phyloP scores from a whole-genome alignment of 1,140 invertebrate species.

The Phortica variegata region DNA sequence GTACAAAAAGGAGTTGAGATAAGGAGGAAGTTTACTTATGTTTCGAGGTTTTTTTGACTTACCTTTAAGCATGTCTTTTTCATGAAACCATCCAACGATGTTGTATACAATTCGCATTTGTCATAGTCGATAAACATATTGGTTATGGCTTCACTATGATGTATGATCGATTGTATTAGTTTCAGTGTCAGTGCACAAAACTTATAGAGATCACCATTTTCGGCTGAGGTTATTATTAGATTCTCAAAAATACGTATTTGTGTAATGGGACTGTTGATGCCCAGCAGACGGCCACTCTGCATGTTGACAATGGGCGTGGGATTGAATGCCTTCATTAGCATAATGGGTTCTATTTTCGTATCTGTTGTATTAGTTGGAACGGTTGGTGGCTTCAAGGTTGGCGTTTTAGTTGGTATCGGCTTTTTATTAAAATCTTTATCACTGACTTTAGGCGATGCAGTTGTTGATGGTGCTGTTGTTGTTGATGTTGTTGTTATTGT shows the following conservation, averaged over 20 bases:
- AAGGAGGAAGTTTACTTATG: neutral
- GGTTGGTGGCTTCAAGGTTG: too few species aligned
- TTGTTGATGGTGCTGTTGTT: too few species aligned
- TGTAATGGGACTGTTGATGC: conserved; percentile 34
- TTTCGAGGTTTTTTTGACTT: neutral
- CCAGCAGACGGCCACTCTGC: conserved; percentile 25
- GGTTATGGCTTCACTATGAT: conserved; percentile 51
- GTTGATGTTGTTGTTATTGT: too few species aligned
- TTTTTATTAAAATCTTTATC: too few species aligned
- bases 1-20: neutral
- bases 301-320: neutral
- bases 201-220: conserved; percentile 62
- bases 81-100: conserved; percentile 46
- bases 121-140: conserved; percentile 37
- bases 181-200: conserved; percentile 58
- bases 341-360: too few species aligned
- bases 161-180: conserved; percentile 56
- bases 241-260: conserved; percentile 35
- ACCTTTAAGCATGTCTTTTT: conserved; percentile 47
- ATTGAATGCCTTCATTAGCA: too few species aligned
- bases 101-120: conserved; percentile 37
- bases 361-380: too few species aligned
- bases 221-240: conserved; percentile 57
- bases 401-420: too few species aligned
- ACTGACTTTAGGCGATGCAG: too few species aligned